These are phyloP conservation scores for Hapalemur alaotrensis DNA, from an alignment of 2,797 vertebrate genomes.

Conservation along the genomic window DNA sequence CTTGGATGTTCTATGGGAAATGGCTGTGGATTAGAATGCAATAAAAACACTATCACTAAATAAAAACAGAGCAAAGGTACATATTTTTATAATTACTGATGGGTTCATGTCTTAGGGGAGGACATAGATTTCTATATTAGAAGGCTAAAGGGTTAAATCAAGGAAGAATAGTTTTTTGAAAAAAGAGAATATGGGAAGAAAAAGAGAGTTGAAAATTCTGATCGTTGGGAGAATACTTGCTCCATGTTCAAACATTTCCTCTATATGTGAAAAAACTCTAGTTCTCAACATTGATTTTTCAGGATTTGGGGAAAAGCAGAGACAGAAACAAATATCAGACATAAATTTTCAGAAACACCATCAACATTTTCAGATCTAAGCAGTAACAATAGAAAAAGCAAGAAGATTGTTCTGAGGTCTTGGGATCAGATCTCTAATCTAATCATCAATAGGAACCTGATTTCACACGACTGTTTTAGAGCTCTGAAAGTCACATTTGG, in stretches of 20 bases:
- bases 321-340: neutral
- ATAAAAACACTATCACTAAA: neutral
- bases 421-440: neutral
- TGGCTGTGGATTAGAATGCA: neutral
- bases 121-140: neutral
- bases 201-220: slow-evolving; percentile 3
- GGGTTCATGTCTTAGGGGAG: neutral
- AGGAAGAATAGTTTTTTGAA: neutral
- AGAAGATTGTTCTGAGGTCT: neutral
- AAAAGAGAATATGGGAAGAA: neutral
- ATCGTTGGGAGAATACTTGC: neutral
- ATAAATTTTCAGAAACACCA: neutral
- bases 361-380: neutral
- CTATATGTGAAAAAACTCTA: neutral
- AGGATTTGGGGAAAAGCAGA: neutral
- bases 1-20: neutral
- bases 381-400: neutral
- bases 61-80: neutral
- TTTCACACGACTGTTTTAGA: neutral
- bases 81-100: neutral
- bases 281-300: neutral
- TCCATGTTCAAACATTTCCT: neutral
- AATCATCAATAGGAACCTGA: neutral
- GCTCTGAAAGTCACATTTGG: neutral
- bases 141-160: neutral